phyloP scores from a whole-genome alignment of 2,888 invertebrate species.

The Drosophila fungiperda region DNA sequence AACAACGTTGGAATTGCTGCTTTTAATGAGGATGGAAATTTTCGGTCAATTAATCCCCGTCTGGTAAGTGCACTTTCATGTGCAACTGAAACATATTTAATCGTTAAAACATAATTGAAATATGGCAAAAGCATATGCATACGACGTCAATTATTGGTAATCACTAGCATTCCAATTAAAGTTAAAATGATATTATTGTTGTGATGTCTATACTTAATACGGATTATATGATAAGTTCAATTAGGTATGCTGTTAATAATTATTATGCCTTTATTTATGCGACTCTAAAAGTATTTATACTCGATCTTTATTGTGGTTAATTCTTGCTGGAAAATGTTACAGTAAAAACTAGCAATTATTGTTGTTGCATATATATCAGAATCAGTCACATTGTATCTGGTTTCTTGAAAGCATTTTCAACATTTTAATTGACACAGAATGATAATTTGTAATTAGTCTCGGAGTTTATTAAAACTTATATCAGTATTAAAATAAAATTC shows the following conservation, averaged over 20 bases:
- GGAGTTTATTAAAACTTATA: background rate
- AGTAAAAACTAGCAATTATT: background rate
- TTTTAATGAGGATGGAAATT: constrained; percentile 51
- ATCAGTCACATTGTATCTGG: background rate
- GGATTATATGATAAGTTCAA: background rate
- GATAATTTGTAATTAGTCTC: background rate
- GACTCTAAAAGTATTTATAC: background rate
- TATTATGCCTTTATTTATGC: background rate
- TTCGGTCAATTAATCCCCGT: constrained; percentile 57
- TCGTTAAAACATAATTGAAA: constrained; percentile 62
- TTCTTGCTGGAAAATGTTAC: background rate
- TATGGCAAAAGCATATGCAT: constrained; percentile 27
- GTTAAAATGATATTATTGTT: background rate
- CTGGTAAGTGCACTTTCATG: constrained; percentile 59
- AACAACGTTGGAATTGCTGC: constrained; percentile 11
- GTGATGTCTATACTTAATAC: constrained; percentile 1
- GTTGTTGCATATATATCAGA: background rate
- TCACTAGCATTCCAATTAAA: constrained; percentile 20
- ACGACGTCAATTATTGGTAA: constrained; percentile 26
- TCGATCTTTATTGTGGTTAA: background rate
- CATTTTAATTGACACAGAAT: background rate
- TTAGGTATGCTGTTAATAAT: background rate
- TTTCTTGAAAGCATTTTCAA: background rate
- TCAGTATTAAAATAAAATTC: background rate
- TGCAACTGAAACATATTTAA: constrained; percentile 55